Conservation (phyloP, 2,888 invertebrate species). For the Spilarctia lutea region DNA sequence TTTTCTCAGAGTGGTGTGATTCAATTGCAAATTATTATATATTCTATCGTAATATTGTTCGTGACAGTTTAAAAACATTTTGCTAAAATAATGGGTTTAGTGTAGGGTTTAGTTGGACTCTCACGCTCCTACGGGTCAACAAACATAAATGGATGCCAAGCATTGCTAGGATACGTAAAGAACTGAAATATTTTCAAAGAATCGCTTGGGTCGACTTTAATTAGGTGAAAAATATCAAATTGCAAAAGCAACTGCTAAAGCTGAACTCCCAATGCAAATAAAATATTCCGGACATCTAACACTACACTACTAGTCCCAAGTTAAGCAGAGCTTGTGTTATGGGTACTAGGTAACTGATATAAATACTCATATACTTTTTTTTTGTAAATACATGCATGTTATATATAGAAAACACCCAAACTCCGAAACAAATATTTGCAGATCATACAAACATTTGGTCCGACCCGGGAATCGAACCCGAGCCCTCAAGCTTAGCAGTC, state of each 20-base stretch:
- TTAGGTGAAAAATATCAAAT: background rate
- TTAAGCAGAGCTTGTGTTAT: too few species aligned
- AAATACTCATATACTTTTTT: too few species aligned
- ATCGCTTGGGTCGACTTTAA: too few species aligned
- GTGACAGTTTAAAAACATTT: background rate
- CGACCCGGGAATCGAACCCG: too few species aligned
- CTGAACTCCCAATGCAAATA: background rate
- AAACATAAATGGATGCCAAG: background rate
- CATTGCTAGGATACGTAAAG: background rate
- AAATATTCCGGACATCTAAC: too few species aligned
- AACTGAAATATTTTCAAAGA: background rate
- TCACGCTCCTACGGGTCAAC: background rate
- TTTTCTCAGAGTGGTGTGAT: background rate
- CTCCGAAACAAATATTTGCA: too few species aligned
- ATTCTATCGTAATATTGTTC: background rate
- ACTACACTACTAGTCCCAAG: too few species aligned
- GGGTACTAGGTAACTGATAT: too few species aligned
- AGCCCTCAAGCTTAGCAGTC: too few species aligned
- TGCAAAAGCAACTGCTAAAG: background rate
- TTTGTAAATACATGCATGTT: too few species aligned
- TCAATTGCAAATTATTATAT: background rate
- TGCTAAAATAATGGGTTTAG: background rate
- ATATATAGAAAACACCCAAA: too few species aligned
- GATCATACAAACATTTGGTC: too few species aligned
- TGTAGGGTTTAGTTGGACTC: background rate